Percentiles rank a stretch among this genome's conserved stretches.
phyloP scores from a whole-genome alignment of 53 echinoderm and acorn worm species.

The Astropecten irregularis region DNA sequence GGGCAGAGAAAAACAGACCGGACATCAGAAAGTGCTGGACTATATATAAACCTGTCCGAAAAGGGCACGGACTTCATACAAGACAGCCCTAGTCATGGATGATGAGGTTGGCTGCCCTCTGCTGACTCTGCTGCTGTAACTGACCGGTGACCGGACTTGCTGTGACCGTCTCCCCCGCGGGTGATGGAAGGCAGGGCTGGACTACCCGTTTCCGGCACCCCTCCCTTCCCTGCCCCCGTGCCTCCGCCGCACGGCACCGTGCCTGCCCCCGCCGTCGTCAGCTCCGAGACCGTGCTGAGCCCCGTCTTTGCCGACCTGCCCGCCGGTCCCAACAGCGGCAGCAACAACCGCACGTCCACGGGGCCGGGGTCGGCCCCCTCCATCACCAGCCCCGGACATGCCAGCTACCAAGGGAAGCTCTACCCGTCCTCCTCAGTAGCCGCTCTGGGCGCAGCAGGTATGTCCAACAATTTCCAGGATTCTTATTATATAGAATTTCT shows the following conservation, averaged over 20 bases:
- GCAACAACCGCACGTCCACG: slow-evolving; percentile 25
- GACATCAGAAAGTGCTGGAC: too few relatives aligned
- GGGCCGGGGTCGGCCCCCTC: slow-evolving; percentile 24
- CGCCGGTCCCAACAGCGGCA: slow-evolving; percentile 61
- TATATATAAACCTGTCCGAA: too few relatives aligned
- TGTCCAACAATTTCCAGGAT: not conserved
- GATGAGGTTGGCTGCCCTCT: not conserved
- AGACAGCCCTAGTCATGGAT: slow-evolving; percentile 40
- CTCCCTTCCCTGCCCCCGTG: slow-evolving; percentile 43
- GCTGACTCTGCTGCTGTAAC: too few relatives aligned
- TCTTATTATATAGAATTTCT: not conserved
- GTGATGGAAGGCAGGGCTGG: slow-evolving; percentile 61
- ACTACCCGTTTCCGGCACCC: slow-evolving; percentile 47
- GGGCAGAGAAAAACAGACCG: too few relatives aligned
- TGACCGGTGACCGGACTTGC: too few relatives aligned
- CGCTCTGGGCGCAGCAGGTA: slow-evolving; percentile 33
- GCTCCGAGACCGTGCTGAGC: slow-evolving; percentile 47
- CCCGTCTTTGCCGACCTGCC: slow-evolving; percentile 59
- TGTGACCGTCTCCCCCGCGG: not conserved
- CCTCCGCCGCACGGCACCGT: slow-evolving; percentile 64
- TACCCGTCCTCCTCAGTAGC: slow-evolving; percentile 33
- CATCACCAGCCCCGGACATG: slow-evolving; percentile 50
- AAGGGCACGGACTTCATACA: too few relatives aligned
- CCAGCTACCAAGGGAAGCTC: slow-evolving; percentile 58
- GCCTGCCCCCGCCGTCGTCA: slow-evolving; percentile 43